Evolutionary conservation across 2,113 vertebrate species (phyloP).

Genomic region (Clarias macrocephalus): DNA sequence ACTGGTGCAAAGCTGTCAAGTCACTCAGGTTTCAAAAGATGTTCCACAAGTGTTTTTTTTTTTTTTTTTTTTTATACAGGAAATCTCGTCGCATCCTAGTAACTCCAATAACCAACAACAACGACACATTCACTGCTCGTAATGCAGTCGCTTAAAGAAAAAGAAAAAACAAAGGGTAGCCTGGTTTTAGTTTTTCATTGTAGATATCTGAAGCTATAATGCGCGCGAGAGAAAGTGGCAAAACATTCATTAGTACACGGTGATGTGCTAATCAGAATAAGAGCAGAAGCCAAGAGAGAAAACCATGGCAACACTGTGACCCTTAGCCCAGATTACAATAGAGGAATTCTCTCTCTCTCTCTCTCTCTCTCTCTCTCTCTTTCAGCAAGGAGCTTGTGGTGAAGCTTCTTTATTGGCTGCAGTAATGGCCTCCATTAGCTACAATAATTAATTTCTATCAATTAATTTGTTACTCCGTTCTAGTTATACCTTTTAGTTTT

Average conservation of each 20-base stretch:
- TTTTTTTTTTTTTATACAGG: background rate
- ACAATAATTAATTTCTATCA: conserved; percentile 24
- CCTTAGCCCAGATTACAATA: conserved; percentile 25
- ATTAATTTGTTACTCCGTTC: background rate
- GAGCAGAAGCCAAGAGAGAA: conserved; percentile 28
- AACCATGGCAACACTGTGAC: conserved; percentile 43
- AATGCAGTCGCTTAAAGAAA: background rate
- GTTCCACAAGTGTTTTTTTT: background rate
- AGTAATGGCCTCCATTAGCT: background rate
- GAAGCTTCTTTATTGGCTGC: conserved; percentile 14
- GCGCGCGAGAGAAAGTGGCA: background rate
- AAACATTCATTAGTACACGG: conserved; percentile 22
- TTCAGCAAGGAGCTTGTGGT: conserved; percentile 3
- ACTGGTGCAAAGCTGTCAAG: conserved; percentile 9
- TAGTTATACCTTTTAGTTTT: background rate
- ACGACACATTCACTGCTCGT: background rate
- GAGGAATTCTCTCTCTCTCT: conserved; percentile 8
- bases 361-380: background rate
- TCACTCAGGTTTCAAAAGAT: background rate
- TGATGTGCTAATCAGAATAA: conserved; percentile 15
- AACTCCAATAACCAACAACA: background rate
- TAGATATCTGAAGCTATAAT: background rate
- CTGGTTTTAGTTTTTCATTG: background rate
- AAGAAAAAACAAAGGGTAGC: background rate
- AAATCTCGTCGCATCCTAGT: background rate